Evolutionary conservation across 2,888 invertebrate genomes (phyloP), one percentile per base, ranked within the genome.

Genomic region (Sylvicola fuscatus): DNA sequence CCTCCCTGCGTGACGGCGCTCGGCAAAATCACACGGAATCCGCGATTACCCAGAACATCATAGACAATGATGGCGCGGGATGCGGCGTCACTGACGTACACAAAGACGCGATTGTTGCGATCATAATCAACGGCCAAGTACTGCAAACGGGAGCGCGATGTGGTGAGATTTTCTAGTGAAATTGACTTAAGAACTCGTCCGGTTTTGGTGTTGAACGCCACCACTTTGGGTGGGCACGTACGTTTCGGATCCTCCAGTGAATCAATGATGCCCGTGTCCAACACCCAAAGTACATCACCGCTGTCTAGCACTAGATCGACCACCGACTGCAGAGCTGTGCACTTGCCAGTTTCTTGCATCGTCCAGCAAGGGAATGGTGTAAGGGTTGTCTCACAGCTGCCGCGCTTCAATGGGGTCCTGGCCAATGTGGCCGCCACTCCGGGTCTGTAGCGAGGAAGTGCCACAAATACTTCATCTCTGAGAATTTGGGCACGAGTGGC

Each of bases 271-370:
- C 72, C 72, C 27, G 61, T 62, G 47, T 72, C 72, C 41, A 72
- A 50, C 4, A 59, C 65, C 72, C 72, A 72, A 2, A 72, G 53
- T 14, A 65, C 58, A 35, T 67, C 65, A 49, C 64, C 60, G 37
- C 62, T 61, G 60, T 72, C 72, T 41, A 72, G 49, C 46, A 64
- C 66, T 46, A 74, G 58, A 54, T 75, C 74, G 42, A 72, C 68
- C 37, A 67, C 77, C 47, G 74, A 77, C 56, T 79, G 77, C 39
- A 71, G 58, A 42, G 73, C 75, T 46, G 65, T 65, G 48, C 73
- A 72, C 53, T 68, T 67, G 30, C 68, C 70, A 58, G 73, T 73
- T 56, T 76, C 77, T 56, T 79, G 75, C 47, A 70, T 62, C 39
- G 65, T 64, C 71, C 75, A 74, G 53, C 66, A 70, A 37, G 72